Conservation (phyloP, 2,113 vertebrate species). For the Zosterops japonicus region DNA sequence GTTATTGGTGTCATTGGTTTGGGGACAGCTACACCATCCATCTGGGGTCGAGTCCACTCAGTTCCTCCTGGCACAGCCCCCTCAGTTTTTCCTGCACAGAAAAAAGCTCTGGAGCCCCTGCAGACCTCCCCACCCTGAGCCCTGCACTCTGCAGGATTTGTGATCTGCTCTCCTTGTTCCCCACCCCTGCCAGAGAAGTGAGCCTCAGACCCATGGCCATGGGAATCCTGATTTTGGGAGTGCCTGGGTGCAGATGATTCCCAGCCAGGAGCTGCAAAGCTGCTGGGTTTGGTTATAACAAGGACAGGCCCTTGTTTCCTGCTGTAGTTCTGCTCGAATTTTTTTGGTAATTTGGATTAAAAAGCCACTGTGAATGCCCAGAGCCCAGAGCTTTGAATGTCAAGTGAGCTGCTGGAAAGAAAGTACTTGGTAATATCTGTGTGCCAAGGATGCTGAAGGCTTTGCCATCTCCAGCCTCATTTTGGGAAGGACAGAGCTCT, state of each 20-base stretch:
- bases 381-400: neutral
- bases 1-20: rapidly evolving
- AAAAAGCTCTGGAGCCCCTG: too few relatives aligned
- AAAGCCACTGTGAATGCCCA: neutral
- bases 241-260: neutral
- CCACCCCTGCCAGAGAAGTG: neutral
- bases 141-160: neutral
- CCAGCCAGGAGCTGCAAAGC: neutral
- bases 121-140: neutral
- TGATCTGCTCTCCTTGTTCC: neutral
- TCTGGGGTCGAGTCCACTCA: neutral
- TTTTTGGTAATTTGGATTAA: neutral
- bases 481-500: neutral
- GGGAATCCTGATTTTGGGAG: neutral
- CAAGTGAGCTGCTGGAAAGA: neutral
- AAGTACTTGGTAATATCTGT: neutral
- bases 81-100: rapidly evolving
- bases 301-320: neutral
- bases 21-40: neutral
- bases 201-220: neutral
- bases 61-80: neutral
- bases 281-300: neutral
- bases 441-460: neutral
- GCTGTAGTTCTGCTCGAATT: neutral
- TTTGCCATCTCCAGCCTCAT: neutral